Evolutionary conservation across 2,113 vertebrate species (phyloP), one percentile per base, ranked within the genome.

Genomic region (Megaleporinus macrocephalus): DNA sequence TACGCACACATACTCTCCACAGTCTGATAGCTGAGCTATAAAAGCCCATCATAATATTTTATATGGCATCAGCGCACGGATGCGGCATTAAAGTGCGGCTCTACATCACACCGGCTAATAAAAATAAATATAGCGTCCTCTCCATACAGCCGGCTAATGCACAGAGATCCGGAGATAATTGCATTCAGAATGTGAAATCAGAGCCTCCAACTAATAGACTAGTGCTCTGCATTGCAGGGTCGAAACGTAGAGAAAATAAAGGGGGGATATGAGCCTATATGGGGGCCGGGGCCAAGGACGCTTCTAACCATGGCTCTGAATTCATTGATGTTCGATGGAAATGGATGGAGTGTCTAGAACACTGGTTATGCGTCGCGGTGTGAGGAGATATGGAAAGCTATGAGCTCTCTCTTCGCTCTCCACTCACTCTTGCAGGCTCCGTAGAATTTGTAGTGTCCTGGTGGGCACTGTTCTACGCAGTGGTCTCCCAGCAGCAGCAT

Each of bases 391-490:
- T 55, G 22, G 1, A 55, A 20, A 14, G 49, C 16, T 51, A 51
- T 51, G 16, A 24, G 33, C 41, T 44, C 41, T 44, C 41, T 44
- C 5, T 51, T 51, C 49, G 16, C 49, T 51, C 22, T 27, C 3
- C 84, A 94, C 96, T 97, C 91, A 99, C 98, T 88, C 87, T 91
- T 90, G 93, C 98, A 99, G 86, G 92, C 91, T 1, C 95, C 92
- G 0, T 79, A 88, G 22, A 90, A 80, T 0, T 36, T 4, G 0
- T 94, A 95, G 91, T 91, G 89, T 12, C 94, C 95, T 0, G 0
- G 5, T 0, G 95, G 96, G 49, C 98, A 99, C 1, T 33, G 53
- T 0, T 94, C 83, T 29, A 95, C 51, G n/a, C 98, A 99, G 91
- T 0, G 94, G 66, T 98, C 96, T 7, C 91, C 93, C 26, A 97